These are phyloP conservation scores for Hippopotamus amphibius DNA, from an alignment of 2,113 vertebrate genomes.

Conservation along the genomic window DNA sequence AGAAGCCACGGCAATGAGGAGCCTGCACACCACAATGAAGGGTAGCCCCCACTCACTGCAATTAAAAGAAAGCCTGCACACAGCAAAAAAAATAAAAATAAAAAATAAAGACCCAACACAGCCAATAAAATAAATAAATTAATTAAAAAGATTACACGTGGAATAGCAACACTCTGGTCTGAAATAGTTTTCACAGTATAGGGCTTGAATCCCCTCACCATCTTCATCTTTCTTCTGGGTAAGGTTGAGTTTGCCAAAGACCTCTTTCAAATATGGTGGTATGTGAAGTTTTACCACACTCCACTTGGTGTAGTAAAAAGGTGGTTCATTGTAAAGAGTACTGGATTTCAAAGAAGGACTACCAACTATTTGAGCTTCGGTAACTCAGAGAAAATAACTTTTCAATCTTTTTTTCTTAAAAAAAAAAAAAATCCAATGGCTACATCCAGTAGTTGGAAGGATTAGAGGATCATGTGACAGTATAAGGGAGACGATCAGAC, in stretches of 20 bases:
- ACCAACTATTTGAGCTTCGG: not conserved
- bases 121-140: too few species aligned
- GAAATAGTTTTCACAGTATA: not conserved
- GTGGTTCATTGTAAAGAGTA: not conserved
- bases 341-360: not conserved
- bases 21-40: too few species aligned
- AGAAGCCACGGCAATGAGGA: too few species aligned
- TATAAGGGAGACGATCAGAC: not conserved
- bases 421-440: not conserved
- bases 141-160: too few species aligned
- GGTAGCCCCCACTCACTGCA: too few species aligned
- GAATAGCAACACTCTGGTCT: not conserved
- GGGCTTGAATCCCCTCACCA: not conserved
- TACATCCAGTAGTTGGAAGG: not conserved
- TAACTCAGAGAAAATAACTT: not conserved
- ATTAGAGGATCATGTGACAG: not conserved
- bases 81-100: too few species aligned
- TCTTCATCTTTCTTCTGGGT: not conserved
- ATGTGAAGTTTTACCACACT: not conserved
- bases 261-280: not conserved
- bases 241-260: not conserved
- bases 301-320: not conserved
- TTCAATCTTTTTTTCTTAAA: not conserved
- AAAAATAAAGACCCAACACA: too few species aligned
- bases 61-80: too few species aligned